Evolutionary conservation across 2,888 invertebrate species (phyloP).

Genomic region (Tipula lateralis): DNA sequence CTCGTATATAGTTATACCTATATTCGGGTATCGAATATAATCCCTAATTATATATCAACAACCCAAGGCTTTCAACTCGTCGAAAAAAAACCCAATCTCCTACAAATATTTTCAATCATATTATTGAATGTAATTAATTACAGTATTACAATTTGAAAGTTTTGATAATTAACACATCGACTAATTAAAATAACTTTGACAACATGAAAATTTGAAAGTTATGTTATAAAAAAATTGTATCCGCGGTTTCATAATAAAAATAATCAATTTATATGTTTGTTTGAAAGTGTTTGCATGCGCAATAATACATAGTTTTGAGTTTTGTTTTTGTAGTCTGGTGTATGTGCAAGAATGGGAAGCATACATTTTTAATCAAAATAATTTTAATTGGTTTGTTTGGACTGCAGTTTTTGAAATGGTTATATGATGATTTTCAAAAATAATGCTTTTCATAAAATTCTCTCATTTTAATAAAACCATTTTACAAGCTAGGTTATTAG

Average conservation of each 20-base stretch:
- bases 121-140: neutral
- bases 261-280: neutral
- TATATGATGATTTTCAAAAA: neutral
- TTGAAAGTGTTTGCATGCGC: neutral
- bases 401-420: neutral
- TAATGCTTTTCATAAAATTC: too few species aligned
- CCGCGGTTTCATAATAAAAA: neutral
- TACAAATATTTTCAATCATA: neutral
- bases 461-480: too few species aligned
- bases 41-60: neutral
- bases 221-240: neutral
- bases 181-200: slow-evolving; percentile 13
- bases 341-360: neutral
- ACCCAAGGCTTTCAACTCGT: neutral
- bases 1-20: neutral
- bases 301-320: neutral
- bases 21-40: neutral
- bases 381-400: neutral
- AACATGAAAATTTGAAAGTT: slow-evolving; percentile 11
- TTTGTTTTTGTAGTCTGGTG: neutral
- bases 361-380: neutral
- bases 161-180: neutral
- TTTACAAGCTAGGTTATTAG: too few species aligned
- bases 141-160: neutral
- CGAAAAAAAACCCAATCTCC: neutral